Conservation (phyloP, 2,797 vertebrate genomes). For the Paramormyrops hopkinsi region DNA sequence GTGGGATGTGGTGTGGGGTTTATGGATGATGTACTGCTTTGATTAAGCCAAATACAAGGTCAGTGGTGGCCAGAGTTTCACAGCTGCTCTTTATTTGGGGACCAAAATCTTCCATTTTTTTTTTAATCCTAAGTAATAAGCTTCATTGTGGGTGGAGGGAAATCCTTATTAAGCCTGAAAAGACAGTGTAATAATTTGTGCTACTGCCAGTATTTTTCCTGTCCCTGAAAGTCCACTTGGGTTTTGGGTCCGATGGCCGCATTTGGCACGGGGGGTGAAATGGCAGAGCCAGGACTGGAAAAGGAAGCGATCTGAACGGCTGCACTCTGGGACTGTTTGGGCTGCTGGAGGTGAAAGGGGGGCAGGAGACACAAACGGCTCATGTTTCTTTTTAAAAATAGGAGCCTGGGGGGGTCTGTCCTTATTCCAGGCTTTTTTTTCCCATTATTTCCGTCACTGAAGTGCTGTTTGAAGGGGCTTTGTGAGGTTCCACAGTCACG, state of each 20-base stretch:
- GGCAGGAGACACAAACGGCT: background rate
- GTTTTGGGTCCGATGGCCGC: background rate
- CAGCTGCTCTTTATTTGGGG: slow-evolving; percentile 18
- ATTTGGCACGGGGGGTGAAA: background rate
- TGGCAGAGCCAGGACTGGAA: background rate
- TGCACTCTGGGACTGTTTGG: background rate
- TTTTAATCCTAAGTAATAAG: background rate
- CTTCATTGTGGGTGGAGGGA: background rate
- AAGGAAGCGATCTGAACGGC: background rate
- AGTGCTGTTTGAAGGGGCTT: background rate
- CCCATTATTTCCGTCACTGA: background rate
- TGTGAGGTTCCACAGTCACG: background rate
- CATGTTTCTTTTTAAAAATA: background rate
- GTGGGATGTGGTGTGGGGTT: slow-evolving; percentile 21
- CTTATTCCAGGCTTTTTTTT: background rate
- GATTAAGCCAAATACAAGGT: slow-evolving; percentile 11
- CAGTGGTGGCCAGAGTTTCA: slow-evolving; percentile 10
- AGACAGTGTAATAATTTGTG: background rate
- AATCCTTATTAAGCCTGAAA: background rate
- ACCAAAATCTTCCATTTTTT: slow-evolving; percentile 20
- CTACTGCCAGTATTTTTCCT: slow-evolving; percentile 12
- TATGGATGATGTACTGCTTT: slow-evolving; percentile 9
- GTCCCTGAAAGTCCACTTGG: background rate
- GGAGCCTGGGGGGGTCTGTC: background rate
- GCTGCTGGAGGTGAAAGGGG: background rate